Conservation (phyloP, 2,888 invertebrate species). For the Harpagoxenus sublaevis region DNA sequence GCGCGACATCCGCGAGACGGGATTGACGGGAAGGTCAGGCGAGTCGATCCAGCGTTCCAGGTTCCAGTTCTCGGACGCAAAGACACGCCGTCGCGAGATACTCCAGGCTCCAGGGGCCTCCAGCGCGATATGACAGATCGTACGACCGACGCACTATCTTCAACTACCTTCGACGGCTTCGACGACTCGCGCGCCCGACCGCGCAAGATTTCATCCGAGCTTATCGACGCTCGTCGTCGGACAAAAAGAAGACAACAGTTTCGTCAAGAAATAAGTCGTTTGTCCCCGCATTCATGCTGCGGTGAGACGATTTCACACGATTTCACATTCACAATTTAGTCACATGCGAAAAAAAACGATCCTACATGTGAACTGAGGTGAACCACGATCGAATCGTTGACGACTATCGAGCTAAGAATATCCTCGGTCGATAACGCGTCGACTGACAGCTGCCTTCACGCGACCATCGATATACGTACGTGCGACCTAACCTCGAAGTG, state of each 20-base stretch:
- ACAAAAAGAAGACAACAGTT: neutral
- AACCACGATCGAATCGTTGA: neutral
- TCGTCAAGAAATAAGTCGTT: neutral
- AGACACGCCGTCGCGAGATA: neutral
- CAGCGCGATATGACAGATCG: neutral
- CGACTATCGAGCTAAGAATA: neutral
- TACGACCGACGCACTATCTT: conserved; percentile 2
- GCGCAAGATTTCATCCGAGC: neutral
- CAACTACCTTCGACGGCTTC: neutral
- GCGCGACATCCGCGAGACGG: neutral
- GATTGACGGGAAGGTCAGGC: neutral
- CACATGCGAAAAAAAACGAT: no score
- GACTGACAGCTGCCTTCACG: neutral
- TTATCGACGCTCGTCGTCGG: neutral
- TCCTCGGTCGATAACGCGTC: neutral
- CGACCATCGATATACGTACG: neutral
- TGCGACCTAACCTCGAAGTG: conserved; percentile 26
- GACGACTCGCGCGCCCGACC: neutral
- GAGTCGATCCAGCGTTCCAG: neutral
- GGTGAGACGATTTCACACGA: neutral
- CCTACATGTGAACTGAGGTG: neutral
- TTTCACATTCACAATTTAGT: neutral
- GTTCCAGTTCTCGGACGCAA: neutral
- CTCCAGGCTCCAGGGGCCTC: no score
- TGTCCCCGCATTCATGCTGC: neutral